These are phyloP conservation scores for Chydorus sphaericus DNA, from an alignment of 2,888 invertebrate species.

Conservation along the genomic window DNA sequence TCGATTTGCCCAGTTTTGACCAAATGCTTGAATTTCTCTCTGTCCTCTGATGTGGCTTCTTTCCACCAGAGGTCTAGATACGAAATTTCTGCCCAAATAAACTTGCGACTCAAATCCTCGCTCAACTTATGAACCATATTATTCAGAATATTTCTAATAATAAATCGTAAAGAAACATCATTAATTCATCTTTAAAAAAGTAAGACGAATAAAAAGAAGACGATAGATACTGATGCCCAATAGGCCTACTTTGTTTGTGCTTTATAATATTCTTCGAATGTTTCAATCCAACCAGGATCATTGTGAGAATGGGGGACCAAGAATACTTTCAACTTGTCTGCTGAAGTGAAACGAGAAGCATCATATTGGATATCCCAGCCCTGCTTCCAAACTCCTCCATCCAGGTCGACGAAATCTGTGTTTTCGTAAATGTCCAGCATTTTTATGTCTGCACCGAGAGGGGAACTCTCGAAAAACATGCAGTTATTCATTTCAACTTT, in stretches of 20 bases:
- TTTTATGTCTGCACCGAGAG: slow-evolving; percentile 31
- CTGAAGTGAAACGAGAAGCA: slow-evolving; percentile 56
- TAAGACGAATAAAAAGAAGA: too few relatives aligned
- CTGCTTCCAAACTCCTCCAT: slow-evolving; percentile 98
- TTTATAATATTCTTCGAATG: too few relatives aligned
- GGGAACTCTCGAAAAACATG: slow-evolving; percentile 15
- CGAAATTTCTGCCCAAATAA: slow-evolving; percentile 96
- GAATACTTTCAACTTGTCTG: slow-evolving; percentile 77
- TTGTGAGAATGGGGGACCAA: slow-evolving; percentile 97
- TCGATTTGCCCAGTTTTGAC: slow-evolving; percentile 75
- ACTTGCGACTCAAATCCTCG: slow-evolving; percentile 62
- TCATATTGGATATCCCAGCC: slow-evolving; percentile 74
- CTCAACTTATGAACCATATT: slow-evolving; percentile 74
- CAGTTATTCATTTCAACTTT: slow-evolving; percentile 16
- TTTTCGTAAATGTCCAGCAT: slow-evolving; percentile 81
- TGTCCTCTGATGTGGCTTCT: slow-evolving; percentile 45
- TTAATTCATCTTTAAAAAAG: too few relatives aligned
- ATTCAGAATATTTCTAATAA: slow-evolving; percentile 71
- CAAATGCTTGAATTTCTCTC: slow-evolving; percentile 43
- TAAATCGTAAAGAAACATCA: too few relatives aligned
- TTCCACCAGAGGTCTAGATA: slow-evolving; percentile 90
- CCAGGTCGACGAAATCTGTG: slow-evolving; percentile 76
- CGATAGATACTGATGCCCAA: too few relatives aligned
- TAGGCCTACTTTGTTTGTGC: too few relatives aligned
- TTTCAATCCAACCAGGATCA: slow-evolving; percentile 99